These are phyloP conservation scores for Uria lomvia DNA, from an alignment of 2,113 vertebrate species.

Conservation along the genomic window DNA sequence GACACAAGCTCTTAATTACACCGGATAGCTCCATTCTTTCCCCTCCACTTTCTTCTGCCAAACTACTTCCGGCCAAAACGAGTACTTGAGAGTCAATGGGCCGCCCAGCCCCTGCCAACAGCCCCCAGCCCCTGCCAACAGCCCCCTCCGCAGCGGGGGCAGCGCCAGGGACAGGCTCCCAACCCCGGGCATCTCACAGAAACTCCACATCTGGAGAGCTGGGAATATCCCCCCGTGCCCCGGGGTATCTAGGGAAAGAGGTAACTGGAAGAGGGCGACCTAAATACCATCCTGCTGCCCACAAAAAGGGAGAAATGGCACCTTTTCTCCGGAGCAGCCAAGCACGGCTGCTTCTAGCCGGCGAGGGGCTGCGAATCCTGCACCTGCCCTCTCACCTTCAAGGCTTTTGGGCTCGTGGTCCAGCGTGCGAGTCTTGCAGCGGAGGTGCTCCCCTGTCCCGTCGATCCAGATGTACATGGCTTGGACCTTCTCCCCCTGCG, in stretches of 20 bases:
- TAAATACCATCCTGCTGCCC: not conserved
- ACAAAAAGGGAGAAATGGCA: rapidly evolving
- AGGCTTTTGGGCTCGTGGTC: constrained; percentile 90
- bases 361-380: not conserved
- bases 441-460: constrained; percentile 88
- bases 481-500: constrained; percentile 88
- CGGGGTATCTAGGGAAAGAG: not conserved
- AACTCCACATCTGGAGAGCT: not conserved
- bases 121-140: constrained; percentile 39
- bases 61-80: constrained; percentile 52
- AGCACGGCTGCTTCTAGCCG: rapidly evolving
- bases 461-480: constrained; percentile 97
- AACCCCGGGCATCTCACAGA: not conserved
- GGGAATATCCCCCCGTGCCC: not conserved
- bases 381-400: constrained; percentile 78
- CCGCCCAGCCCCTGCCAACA: not conserved
- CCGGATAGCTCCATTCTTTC: constrained; percentile 64
- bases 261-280: not conserved
- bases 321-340: not conserved
- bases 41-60: constrained; percentile 46
- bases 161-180: not conserved
- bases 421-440: constrained; percentile 91
- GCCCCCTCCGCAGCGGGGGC: not conserved
- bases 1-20: constrained; percentile 72
- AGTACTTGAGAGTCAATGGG: constrained; percentile 31